Percentiles rank a stretch among this genome's conserved stretches.
phyloP scores from a whole-genome alignment of 2,888 invertebrate species.

The Alsophila aescularia region DNA sequence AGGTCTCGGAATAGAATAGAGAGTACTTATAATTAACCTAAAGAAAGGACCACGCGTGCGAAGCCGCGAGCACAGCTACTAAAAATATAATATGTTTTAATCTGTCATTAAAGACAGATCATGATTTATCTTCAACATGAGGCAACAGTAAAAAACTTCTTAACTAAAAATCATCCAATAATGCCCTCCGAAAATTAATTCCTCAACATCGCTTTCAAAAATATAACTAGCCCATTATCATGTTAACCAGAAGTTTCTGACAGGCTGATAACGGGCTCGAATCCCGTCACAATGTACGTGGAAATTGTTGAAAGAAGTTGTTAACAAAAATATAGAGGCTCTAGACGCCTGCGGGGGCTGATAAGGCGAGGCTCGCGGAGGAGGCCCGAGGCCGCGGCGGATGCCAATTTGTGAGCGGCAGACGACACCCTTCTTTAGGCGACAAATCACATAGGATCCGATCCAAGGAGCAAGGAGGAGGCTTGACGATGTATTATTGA shows the following conservation, averaged over 20 bases:
- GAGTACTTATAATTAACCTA: too few relatives aligned
- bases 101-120: too few relatives aligned
- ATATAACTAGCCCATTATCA: slow-evolving; percentile 26
- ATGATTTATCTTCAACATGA: too few relatives aligned
- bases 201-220: slow-evolving; percentile 17
- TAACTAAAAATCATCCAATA: background rate
- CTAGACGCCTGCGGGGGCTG: slow-evolving; percentile 71
- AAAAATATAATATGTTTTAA: too few relatives aligned
- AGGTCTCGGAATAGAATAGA: too few relatives aligned
- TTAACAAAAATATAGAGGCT: slow-evolving; percentile 79
- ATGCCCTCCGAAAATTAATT: background rate
- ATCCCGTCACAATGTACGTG: slow-evolving; percentile 54
- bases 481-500: too few relatives aligned
- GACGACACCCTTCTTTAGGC: too few relatives aligned
- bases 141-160: too few relatives aligned
- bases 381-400: background rate
- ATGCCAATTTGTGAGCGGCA: slow-evolving; percentile 1
- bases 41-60: too few relatives aligned
- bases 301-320: slow-evolving; percentile 79
- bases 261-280: slow-evolving; percentile 33
- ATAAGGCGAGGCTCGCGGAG: slow-evolving; percentile 69
- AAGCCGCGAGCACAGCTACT: too few relatives aligned
- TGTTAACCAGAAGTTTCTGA: slow-evolving; percentile 20
- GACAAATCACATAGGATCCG: too few relatives aligned
- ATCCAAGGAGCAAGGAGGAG: too few relatives aligned